Base-by-base conservation (phyloP, 2,113 vertebrate genomes). In the Oreochromis aureus region DNA sequence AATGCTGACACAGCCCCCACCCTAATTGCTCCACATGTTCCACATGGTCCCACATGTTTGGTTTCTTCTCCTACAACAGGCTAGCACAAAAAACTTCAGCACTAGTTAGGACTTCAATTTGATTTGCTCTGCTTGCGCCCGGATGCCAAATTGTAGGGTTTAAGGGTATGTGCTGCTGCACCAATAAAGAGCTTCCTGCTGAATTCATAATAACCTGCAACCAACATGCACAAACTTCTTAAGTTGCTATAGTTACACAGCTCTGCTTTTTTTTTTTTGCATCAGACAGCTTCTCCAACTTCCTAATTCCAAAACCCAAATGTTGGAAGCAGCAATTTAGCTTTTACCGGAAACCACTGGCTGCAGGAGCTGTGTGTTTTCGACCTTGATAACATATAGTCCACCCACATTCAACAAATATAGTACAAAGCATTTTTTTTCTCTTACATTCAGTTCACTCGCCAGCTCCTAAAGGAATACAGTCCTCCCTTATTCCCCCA, bases 1-100 rank as follows among this genome's bases (percentile, higher is more conserved):
- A 95, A 95, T 94, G 93, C 95, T 92, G 93, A 95, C 93, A 91
- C 89, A 95, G 92, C 94, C 93, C 92, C 94, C 93, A 79, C 90
- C 80, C 89, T 93, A 94, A 92, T 93, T 91, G 92, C 92, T 93
- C 92, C 93, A 92, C 92, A 94, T 94, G 94, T 92, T 95, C 89
- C 91, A 89, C 91, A 93, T 81, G 84, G 91, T 76, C 91, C 86
- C 89, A 90, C 93, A 93, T 94, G 92, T 91, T 94, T 82, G 22
- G 30, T 87, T 92, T 85, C 89, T 91, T 89, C 87, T 89, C 82
- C 86, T 73, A 55, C 83, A 89, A 85, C 90, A 89, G 85, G 87
- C 79, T 87, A 10, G n/a, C 10, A 54, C 85, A 85, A 91, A 93
- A 69, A 87, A 63, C 81, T 80, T 80, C 15, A 79, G 82, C 46